A percentile compares a stretch with the other conserved stretches of the same genome.
phyloP scores from a whole-genome alignment of 2,797 vertebrate species.

The Rhodeus uyekii region DNA sequence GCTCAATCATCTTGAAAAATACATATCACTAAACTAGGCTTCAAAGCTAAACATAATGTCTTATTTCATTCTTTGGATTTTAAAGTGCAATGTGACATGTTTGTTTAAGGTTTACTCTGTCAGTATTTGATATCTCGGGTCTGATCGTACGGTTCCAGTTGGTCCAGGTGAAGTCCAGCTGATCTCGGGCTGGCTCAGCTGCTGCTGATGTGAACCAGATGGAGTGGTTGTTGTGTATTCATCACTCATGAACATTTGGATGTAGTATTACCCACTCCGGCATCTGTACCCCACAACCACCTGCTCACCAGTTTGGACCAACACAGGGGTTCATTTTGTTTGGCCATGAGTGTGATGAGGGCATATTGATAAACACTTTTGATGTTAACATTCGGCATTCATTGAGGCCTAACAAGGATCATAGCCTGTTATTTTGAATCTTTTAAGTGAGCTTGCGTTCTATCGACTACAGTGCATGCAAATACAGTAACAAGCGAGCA shows the following conservation, averaged over 20 bases:
- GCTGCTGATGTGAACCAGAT: conserved; percentile 67
- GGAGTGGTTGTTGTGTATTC: conserved; percentile 67
- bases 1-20: background rate
- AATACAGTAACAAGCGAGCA: background rate
- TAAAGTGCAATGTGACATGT: background rate
- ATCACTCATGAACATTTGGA: conserved; percentile 72
- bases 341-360: conserved; percentile 39
- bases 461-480: background rate
- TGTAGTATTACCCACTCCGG: conserved; percentile 71
- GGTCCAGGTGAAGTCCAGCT: conserved; percentile 75
- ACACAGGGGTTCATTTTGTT: conserved; percentile 54
- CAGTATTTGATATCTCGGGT: background rate
- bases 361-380: conserved; percentile 14
- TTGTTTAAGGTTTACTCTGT: background rate
- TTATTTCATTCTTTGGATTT: background rate
- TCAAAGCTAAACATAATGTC: background rate
- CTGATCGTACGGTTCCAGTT: conserved; percentile 45
- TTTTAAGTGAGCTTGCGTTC: background rate
- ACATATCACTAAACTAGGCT: background rate
- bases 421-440: background rate
- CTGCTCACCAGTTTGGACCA: conserved; percentile 58
- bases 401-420: conserved; percentile 4
- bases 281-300: conserved; percentile 66
- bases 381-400: conserved; percentile 7
- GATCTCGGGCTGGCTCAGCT: conserved; percentile 62